Evolutionary conservation across 2,888 invertebrate genomes (phyloP).

Genomic region (Andrena trimmerana): DNA sequence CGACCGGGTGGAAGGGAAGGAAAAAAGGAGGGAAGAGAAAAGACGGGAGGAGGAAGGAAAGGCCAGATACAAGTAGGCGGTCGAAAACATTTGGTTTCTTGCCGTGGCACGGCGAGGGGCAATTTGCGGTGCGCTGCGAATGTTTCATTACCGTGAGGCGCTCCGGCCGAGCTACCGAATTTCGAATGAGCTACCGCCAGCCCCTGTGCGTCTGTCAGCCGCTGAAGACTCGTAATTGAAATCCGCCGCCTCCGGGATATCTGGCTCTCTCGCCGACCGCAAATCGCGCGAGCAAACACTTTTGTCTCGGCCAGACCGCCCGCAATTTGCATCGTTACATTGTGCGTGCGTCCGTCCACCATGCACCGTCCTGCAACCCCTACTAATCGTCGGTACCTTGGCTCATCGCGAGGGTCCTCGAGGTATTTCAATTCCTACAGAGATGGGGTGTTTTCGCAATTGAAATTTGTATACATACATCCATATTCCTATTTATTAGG

Average conservation of each 20-base stretch:
- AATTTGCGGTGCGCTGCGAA: slow-evolving; percentile 85
- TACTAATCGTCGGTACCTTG: not conserved
- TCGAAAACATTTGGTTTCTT: slow-evolving; percentile 79
- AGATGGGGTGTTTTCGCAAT: no score
- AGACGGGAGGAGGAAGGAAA: slow-evolving; percentile 5
- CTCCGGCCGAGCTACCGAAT: slow-evolving; percentile 84
- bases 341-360: slow-evolving; percentile 50
- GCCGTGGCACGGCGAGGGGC: slow-evolving; percentile 74
- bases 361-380: not conserved
- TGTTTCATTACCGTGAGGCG: slow-evolving; percentile 84
- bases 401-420: not conserved
- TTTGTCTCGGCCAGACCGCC: slow-evolving; percentile 79
- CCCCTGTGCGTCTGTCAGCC: slow-evolving; percentile 75
- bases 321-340: slow-evolving; percentile 81
- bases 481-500: no score
- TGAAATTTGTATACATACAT: no score
- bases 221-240: slow-evolving; percentile 84
- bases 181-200: slow-evolving; percentile 82
- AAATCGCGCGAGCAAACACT: slow-evolving; percentile 83
- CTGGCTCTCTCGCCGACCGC: slow-evolving; percentile 76
- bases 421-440: not conserved
- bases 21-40: slow-evolving; percentile 12
- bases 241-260: slow-evolving; percentile 81
- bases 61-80: slow-evolving; percentile 74
- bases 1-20: not conserved